These are phyloP conservation scores for Apocrypta bakeri DNA, from an alignment of 1,140 invertebrate species.

Conservation along the genomic window DNA sequence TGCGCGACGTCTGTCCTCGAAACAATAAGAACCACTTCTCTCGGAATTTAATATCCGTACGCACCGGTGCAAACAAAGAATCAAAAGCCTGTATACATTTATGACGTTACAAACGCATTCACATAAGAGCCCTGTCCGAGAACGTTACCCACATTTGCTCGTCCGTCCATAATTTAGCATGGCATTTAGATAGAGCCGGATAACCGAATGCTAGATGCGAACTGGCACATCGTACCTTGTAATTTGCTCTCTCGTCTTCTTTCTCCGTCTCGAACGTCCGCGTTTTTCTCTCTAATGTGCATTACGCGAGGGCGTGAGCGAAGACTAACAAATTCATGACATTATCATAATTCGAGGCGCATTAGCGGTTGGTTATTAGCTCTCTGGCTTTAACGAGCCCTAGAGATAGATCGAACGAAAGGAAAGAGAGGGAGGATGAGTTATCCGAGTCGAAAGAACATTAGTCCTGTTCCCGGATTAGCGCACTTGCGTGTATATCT, in stretches of 20 bases:
- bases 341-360: conserved; percentile 50
- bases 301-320: conserved; percentile 21
- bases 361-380: conserved; percentile 40
- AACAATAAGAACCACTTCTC: too few relatives aligned
- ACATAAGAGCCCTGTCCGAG: neutral
- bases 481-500: too few relatives aligned
- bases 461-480: neutral
- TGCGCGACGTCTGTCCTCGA: too few relatives aligned
- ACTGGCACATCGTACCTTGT: conserved; percentile 48
- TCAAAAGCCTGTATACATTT: neutral
- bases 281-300: neutral
- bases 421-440: neutral
- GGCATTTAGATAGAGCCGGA: conserved; percentile 55
- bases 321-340: conserved; percentile 43
- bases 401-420: conserved; percentile 6
- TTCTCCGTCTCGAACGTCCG: neutral
- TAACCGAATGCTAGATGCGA: conserved; percentile 45
- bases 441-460: neutral
- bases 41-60: neutral
- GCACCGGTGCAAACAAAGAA: neutral
- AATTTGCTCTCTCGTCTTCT: conserved; percentile 33
- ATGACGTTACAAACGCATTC: neutral
- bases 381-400: conserved; percentile 1
- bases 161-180: conserved; percentile 53
- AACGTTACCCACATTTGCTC: conserved; percentile 27